These are phyloP conservation scores for Dermatemys mawii DNA, from an alignment of 2,113 vertebrate genomes.

Conservation along the genomic window DNA sequence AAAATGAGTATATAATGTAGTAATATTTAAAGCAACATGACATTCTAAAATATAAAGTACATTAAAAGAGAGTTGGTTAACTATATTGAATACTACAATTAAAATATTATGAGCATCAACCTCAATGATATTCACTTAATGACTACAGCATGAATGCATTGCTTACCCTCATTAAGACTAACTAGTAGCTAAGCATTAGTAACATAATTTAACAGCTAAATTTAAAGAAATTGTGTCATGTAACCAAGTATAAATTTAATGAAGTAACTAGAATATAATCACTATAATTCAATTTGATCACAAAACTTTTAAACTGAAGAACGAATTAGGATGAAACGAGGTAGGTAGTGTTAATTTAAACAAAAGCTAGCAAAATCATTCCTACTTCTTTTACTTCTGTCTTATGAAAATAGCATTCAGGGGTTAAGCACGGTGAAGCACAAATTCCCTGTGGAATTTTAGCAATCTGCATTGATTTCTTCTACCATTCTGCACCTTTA, in stretches of 20 bases:
- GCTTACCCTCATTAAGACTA: not conserved
- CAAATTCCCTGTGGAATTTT: not conserved
- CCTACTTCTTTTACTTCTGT: not conserved
- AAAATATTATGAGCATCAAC: not conserved
- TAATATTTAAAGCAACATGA: too few species aligned
- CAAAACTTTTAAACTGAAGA: not conserved
- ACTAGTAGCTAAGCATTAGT: not conserved
- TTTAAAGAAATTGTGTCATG: not conserved
- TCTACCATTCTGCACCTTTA: not conserved
- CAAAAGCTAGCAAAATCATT: not conserved
- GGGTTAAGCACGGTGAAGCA: not conserved
- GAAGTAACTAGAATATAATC: not conserved
- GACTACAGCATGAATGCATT: not conserved
- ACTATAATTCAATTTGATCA: not conserved
- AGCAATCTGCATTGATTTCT: not conserved
- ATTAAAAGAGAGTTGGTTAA: too few species aligned
- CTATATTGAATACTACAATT: too few species aligned
- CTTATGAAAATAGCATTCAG: not conserved
- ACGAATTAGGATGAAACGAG: not conserved
- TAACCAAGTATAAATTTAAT: not conserved
- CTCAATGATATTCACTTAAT: not conserved
- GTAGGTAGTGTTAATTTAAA: not conserved
- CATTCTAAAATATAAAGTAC: too few species aligned
- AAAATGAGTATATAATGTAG: too few species aligned
- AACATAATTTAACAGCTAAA: not conserved